Conservation (phyloP, 2,797 vertebrate species). For the Galago senegalensis region DNA sequence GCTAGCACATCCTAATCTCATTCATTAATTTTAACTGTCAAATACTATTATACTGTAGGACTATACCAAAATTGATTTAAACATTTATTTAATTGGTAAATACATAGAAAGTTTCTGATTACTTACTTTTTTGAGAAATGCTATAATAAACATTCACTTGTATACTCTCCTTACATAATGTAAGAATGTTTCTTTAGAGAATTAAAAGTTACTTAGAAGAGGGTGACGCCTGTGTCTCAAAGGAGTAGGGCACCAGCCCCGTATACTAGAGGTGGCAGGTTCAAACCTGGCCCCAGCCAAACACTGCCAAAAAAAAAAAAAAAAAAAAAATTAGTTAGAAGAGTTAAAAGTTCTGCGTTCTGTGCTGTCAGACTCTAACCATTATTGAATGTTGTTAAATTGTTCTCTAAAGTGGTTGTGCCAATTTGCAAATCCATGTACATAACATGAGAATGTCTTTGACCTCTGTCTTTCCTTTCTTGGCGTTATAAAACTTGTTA, state of each 20-base stretch:
- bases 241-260: no score
- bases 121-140: not conserved
- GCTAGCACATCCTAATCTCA: not conserved
- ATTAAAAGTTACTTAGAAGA: not conserved
- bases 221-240: no score
- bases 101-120: not conserved
- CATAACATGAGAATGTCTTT: not conserved
- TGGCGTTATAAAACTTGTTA: not conserved
- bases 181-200: not conserved
- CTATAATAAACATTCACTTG: not conserved
- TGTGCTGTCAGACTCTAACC: not conserved
- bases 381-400: constrained; percentile 11
- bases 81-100: not conserved
- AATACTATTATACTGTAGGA: not conserved
- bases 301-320: no score
- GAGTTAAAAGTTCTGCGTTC: not conserved
- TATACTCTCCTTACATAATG: not conserved
- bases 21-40: constrained; percentile 15
- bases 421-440: not conserved
- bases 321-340: not conserved
- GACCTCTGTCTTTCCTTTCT: constrained; percentile 1
- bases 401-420: not conserved
- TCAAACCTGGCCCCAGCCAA: no score
- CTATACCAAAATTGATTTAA: not conserved
- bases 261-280: no score